Conservation (phyloP, 2,888 invertebrate genomes). For the Harmothoe impar region DNA sequence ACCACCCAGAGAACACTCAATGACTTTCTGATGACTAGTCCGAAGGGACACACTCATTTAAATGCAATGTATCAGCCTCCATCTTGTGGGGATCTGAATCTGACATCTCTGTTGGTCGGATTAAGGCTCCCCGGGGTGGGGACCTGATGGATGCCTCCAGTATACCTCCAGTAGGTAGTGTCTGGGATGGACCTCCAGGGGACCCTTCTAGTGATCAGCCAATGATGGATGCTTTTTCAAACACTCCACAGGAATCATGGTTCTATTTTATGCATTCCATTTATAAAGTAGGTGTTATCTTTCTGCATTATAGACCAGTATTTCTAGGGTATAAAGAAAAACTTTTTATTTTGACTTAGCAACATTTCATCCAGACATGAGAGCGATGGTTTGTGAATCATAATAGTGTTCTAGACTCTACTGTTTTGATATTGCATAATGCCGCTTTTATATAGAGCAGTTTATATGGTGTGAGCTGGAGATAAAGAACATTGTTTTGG, state of each 20-base stretch:
- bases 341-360: too few relatives aligned
- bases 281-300: neutral
- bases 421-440: too few relatives aligned
- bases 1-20: too few relatives aligned
- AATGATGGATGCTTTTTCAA: neutral
- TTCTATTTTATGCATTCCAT: neutral
- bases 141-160: neutral
- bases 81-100: neutral
- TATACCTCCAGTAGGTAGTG: too few relatives aligned
- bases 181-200: neutral
- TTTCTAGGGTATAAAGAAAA: neutral
- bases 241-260: neutral
- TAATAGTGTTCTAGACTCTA: too few relatives aligned
- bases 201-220: neutral
- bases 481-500: too few relatives aligned
- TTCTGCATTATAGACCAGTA: neutral
- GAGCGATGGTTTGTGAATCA: too few relatives aligned
- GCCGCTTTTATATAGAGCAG: too few relatives aligned
- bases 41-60: neutral
- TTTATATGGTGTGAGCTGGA: too few relatives aligned
- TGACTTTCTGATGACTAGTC: too few relatives aligned
- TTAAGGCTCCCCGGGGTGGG: neutral
- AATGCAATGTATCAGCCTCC: slow-evolving; percentile 15
- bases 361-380: too few relatives aligned
- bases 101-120: neutral